phyloP scores from a whole-genome alignment of 2,888 invertebrate species.

The Conops quadrifasciatus region DNA sequence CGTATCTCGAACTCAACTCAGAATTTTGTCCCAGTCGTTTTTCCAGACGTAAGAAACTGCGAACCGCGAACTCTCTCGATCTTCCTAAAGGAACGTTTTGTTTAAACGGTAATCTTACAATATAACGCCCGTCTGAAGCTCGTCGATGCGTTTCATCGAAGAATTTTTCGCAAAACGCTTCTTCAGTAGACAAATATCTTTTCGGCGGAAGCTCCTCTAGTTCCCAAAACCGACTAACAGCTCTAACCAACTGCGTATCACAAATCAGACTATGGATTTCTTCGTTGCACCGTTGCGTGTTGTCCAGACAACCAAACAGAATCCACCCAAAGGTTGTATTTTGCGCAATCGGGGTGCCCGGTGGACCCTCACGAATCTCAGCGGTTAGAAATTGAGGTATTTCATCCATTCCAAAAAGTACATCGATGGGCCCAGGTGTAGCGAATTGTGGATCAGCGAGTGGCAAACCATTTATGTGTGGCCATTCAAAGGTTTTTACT shows the following conservation, averaged over 20 bases:
- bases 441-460: conserved; percentile 39
- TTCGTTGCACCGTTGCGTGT: background rate
- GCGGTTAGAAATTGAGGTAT: conserved; percentile 31
- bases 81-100: conserved; percentile 29
- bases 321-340: conserved; percentile 35
- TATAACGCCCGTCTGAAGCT: conserved; percentile 32
- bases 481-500: conserved; percentile 24
- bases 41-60: conserved; percentile 1
- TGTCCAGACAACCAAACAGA: conserved; percentile 14
- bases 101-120: conserved; percentile 36
- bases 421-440: conserved; percentile 21
- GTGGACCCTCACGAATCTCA: conserved; percentile 33
- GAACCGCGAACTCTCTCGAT: conserved; percentile 17
- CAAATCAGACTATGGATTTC: background rate
- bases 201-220: conserved; percentile 35
- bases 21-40: background rate
- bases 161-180: conserved; percentile 37
- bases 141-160: conserved; percentile 30
- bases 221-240: conserved; percentile 37
- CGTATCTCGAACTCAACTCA: background rate
- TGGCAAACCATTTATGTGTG: conserved; percentile 29
- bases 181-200: conserved; percentile 34
- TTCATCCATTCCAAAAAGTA: conserved; percentile 39
- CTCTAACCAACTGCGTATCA: conserved; percentile 12
- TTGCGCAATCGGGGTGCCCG: conserved; percentile 34